phyloP scores from a whole-genome alignment of 2,113 vertebrate species.

The Prochilodus magdalenae region DNA sequence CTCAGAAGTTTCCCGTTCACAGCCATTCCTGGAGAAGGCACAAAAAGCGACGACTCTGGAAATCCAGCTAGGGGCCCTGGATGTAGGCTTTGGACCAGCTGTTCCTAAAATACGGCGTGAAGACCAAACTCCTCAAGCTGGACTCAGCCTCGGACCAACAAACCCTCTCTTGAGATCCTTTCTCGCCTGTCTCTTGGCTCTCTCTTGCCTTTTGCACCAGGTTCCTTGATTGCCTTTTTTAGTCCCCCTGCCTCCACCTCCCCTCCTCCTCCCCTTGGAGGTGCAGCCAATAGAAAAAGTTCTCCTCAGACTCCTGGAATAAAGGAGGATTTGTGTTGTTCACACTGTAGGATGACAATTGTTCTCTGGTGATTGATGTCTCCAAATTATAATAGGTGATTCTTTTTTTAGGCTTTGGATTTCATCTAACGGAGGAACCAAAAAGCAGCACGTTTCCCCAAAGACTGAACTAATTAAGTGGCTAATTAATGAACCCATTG shows the following conservation, averaged over 20 bases:
- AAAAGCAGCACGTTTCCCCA: background rate
- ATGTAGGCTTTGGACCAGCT: background rate
- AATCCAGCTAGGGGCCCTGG: background rate
- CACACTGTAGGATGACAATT: slow-evolving; percentile 14
- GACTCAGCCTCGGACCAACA: background rate
- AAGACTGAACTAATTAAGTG: background rate
- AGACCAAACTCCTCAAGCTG: background rate
- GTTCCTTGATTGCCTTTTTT: slow-evolving; percentile 57
- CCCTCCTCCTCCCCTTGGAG: slow-evolving; percentile 49
- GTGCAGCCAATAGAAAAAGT: slow-evolving; percentile 59
- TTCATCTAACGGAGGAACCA: background rate
- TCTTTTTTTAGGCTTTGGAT: background rate
- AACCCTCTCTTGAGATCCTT: background rate
- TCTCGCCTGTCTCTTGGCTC: slow-evolving; percentile 54
- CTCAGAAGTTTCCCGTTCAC: slow-evolving; percentile 60
- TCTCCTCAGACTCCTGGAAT: slow-evolving; percentile 34
- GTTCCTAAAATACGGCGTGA: too few relatives aligned
- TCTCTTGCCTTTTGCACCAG: slow-evolving; percentile 62
- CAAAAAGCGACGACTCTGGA: background rate
- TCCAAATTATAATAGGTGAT: background rate
- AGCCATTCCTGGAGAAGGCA: slow-evolving; percentile 37
- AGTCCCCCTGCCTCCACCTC: slow-evolving; percentile 32
- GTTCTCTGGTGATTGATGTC: slow-evolving; percentile 46
- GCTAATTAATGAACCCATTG: background rate
- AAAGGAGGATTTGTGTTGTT: slow-evolving; percentile 48